Percentiles rank a stretch among this genome's conserved stretches.
Evolutionary conservation across 2,888 invertebrate species (phyloP).

Genomic region (Caenorhabditis angaria): DNA sequence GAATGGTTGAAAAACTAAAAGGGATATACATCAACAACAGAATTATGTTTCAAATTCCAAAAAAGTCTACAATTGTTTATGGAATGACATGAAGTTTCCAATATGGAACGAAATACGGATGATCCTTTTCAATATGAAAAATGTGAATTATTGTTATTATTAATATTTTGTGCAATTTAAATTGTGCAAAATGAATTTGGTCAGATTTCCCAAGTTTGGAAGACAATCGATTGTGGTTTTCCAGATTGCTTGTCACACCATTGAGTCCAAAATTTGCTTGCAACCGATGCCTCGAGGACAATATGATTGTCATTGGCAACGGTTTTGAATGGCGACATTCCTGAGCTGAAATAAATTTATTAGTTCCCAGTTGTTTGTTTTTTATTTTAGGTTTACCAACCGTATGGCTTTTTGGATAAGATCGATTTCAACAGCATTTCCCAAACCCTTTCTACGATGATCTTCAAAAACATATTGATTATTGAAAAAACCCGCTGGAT

Average conservation of each 20-base stretch:
- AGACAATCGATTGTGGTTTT: slow-evolving; percentile 45
- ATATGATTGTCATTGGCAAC: slow-evolving; percentile 50
- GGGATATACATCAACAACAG: neutral
- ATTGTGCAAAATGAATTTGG: too few relatives aligned
- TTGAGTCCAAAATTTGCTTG: slow-evolving; percentile 46
- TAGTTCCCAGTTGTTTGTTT: neutral
- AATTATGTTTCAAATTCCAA: neutral
- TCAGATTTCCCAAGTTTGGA: slow-evolving; percentile 44
- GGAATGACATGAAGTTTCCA: slow-evolving; percentile 6
- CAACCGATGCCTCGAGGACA: slow-evolving; percentile 43
- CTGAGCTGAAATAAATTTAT: slow-evolving; percentile 26
- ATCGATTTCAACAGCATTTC: slow-evolving; percentile 49
- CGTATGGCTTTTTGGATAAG: slow-evolving; percentile 45
- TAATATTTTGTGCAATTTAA: neutral
- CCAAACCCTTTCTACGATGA: slow-evolving; percentile 50
- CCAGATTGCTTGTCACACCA: slow-evolving; percentile 41
- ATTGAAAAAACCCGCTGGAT: slow-evolving; percentile 55
- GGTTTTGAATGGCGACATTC: slow-evolving; percentile 53
- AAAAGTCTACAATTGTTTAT: neutral
- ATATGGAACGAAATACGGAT: slow-evolving; percentile 1
- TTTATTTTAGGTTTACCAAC: slow-evolving; percentile 22
- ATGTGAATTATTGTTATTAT: slow-evolving; percentile 6
- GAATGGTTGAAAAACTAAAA: neutral
- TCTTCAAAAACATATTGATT: slow-evolving; percentile 53
- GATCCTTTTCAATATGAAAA: neutral